phyloP scores from a whole-genome alignment of 2,113 vertebrate genomes.

The Notiomystis cincta region DNA sequence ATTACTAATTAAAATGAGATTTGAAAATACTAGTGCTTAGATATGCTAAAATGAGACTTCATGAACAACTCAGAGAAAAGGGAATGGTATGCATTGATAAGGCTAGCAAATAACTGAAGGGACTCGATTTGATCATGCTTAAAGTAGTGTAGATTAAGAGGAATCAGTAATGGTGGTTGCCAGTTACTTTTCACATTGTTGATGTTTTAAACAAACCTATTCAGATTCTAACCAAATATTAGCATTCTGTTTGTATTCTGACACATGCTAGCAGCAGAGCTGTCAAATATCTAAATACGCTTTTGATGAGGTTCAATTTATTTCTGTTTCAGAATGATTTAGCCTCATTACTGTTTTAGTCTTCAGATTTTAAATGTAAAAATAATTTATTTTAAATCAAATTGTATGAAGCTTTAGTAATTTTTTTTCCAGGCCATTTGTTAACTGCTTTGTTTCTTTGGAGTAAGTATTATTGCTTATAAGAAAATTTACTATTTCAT shows the following conservation, averaged over 20 bases:
- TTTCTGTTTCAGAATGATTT: constrained; percentile 14
- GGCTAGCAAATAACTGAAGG: neutral
- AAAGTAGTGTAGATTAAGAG: neutral
- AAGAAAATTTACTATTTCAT: constrained; percentile 42
- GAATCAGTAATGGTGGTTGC: neutral
- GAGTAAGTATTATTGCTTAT: constrained; percentile 32
- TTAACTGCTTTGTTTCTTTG: constrained; percentile 41
- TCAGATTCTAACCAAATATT: constrained; percentile 26
- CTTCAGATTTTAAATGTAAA: constrained; percentile 20
- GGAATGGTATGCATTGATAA: neutral
- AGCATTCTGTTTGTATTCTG: constrained; percentile 5
- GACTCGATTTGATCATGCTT: neutral
- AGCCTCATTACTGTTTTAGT: neutral
- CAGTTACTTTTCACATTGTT: neutral
- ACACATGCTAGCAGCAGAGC: neutral
- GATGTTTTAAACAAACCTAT: neutral
- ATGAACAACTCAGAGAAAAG: neutral
- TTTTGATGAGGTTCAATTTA: neutral
- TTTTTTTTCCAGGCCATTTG: constrained; percentile 28
- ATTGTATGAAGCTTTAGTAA: constrained; percentile 16
- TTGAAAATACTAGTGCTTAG: neutral
- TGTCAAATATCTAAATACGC: neutral
- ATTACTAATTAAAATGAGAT: neutral
- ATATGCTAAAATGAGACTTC: neutral
- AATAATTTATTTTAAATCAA: constrained; percentile 48